A percentile compares a stretch with the other conserved stretches of the same genome.
These are phyloP conservation scores for Ivindomyrus marchei DNA, from an alignment of 2,113 vertebrate species.

Conservation along the genomic window DNA sequence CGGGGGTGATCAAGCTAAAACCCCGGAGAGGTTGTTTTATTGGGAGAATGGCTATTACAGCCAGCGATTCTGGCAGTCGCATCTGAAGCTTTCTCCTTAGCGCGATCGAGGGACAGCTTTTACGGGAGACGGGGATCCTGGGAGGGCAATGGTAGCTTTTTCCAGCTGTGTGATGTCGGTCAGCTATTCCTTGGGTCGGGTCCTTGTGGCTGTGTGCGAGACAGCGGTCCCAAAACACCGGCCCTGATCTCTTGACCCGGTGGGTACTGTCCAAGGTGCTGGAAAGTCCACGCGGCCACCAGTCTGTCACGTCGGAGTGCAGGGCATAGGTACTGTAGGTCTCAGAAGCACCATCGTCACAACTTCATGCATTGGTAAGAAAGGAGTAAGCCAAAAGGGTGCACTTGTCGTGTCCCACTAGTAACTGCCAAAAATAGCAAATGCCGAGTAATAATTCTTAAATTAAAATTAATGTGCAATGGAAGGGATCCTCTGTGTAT, in stretches of 20 bases:
- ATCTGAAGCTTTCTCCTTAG: neutral
- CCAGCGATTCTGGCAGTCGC: neutral
- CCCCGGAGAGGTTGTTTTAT: neutral
- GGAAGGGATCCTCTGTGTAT: neutral
- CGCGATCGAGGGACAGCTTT: neutral
- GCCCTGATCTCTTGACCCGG: neutral
- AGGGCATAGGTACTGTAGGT: neutral
- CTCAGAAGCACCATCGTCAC: neutral
- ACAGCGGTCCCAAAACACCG: neutral
- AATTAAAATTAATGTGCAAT: neutral
- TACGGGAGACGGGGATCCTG: neutral
- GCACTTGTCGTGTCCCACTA: neutral
- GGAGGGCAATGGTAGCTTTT: neutral
- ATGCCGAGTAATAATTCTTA: neutral
- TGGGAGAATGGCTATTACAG: neutral
- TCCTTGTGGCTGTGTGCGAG: neutral
- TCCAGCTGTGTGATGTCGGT: neutral
- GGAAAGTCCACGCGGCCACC: neutral
- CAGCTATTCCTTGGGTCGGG: neutral
- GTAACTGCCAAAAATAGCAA: neutral
- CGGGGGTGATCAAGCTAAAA: neutral
- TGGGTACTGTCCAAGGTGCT: neutral
- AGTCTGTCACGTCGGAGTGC: neutral
- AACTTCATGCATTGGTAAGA: neutral
- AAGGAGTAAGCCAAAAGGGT: neutral